Evolutionary conservation across 1,140 invertebrate species (phyloP).

Genomic region (Hirudo medicinalis): DNA sequence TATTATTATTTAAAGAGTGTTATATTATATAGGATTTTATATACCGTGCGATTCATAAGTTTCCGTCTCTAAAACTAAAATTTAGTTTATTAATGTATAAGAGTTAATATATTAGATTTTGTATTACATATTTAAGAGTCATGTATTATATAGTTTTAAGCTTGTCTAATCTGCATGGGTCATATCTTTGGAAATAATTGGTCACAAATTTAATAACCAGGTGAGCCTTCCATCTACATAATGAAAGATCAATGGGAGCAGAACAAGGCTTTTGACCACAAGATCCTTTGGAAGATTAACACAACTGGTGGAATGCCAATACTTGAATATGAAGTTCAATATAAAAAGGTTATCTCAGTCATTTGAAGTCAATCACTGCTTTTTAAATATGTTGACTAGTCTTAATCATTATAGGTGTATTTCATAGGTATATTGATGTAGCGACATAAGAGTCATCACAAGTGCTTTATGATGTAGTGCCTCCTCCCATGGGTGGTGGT

Average conservation of each 20-base stretch:
- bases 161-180: not conserved
- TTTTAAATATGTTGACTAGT: not conserved
- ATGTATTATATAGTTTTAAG: not conserved
- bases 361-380: not conserved
- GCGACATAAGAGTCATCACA: too few relatives aligned
- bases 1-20: too few relatives aligned
- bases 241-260: too few relatives aligned
- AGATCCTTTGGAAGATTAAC: constrained; percentile 1
- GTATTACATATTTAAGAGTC: too few relatives aligned
- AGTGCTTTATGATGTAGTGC: too few relatives aligned
- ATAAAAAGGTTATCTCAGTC: not conserved
- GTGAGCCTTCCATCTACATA: not conserved
- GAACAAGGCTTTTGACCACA: not conserved
- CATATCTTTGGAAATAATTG: not conserved
- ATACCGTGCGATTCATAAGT: too few relatives aligned
- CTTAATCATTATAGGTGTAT: not conserved
- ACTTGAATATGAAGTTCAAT: constrained; percentile 4
- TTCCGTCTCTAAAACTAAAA: too few relatives aligned
- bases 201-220: not conserved
- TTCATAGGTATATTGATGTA: not conserved
- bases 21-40: too few relatives aligned
- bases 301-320: constrained; percentile 7
- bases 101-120: too few relatives aligned
- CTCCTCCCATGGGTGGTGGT: too few relatives aligned
- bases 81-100: too few relatives aligned